Evolutionary conservation across 2,888 invertebrate genomes (phyloP), one percentile per base, ranked within the genome.

Genomic region (Nymphalis c-album): DNA sequence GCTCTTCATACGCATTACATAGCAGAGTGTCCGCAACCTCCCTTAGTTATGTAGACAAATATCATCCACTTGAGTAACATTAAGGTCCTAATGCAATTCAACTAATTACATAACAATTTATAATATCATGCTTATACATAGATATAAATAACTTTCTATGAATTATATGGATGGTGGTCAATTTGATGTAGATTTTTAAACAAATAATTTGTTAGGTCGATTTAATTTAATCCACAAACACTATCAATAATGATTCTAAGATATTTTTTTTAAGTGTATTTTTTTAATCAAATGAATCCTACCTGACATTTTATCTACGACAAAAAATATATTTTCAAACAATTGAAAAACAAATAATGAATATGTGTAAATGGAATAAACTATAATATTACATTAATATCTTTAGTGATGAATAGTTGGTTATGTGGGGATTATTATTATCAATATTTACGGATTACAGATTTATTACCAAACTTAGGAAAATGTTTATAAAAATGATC

Each of bases 1-100:
- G 63, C 64, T 70, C 70, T 59, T 69, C 71, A 65, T 71, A 63
- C 51, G 71, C 69, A 64, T 69, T 57, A 57, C 31, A 46, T 68
- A 60, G 60, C 35, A 53, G 53, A 63, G 47, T 60, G 53, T 35
- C 22, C 45, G 31, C 53, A 63, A 66, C 55, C 46, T 60, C 60
- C 64, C 60, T 67, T 69, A 63, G 63, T 53, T 59, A 48, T n/a
- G 53, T 71, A 66, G 63, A 61, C 65, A 17, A 26, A 60, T 40
- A 61, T 71, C 69, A 69, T 71, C 51, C 68, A 67, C 61, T 17
- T 18, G 18, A 59, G 17, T 51, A 62, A 45, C 35, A 60, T 53
- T 48, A 16, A 64, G 45, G 48, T 17, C 64, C 55, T 51, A n/a
- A 48, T 60, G 55, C 35, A 57, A 70, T 59, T 50, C 18, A 53